Conservation (phyloP, 2,113 vertebrate genomes). For the Pogonocichla stellata region DNA sequence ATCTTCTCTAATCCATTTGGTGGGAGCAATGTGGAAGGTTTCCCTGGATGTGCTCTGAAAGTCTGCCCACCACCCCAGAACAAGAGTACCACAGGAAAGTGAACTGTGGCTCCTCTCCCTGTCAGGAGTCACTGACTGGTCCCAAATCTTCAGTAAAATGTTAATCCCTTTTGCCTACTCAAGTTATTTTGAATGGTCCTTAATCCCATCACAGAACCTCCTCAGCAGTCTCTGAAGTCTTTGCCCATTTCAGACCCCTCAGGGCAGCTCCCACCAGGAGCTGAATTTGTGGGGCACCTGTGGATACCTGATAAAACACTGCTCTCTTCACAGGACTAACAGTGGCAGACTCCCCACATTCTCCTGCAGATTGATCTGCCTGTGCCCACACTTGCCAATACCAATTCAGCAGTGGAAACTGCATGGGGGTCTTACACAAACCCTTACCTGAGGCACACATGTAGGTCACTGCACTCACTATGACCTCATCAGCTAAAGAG, state of each 20-base stretch:
- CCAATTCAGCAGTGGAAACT: not conserved
- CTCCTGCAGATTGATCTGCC: not conserved
- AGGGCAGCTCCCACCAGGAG: not conserved
- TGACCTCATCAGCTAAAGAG: not conserved
- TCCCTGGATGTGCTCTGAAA: not conserved
- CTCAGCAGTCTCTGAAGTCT: not conserved
- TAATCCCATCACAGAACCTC: not conserved
- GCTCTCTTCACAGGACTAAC: not conserved
- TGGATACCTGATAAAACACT: too few relatives aligned
- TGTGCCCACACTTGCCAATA: not conserved
- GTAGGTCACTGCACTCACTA: not conserved
- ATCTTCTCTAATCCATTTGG: not conserved
- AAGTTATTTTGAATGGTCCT: not conserved
- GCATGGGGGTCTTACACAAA: not conserved
- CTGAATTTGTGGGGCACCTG: not conserved
- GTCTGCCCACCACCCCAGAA: not conserved
- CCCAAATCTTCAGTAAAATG: not conserved
- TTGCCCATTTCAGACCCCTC: not conserved
- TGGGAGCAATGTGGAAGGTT: not conserved
- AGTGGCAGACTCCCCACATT: not conserved
- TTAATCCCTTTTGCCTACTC: not conserved
- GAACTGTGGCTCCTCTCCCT: not conserved
- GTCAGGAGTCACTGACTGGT: not conserved
- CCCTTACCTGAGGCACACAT: not conserved
- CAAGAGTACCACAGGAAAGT: not conserved